These are phyloP conservation scores for Idris sp. DNA, from an alignment of 1,140 invertebrate genomes.

Conservation along the genomic window DNA sequence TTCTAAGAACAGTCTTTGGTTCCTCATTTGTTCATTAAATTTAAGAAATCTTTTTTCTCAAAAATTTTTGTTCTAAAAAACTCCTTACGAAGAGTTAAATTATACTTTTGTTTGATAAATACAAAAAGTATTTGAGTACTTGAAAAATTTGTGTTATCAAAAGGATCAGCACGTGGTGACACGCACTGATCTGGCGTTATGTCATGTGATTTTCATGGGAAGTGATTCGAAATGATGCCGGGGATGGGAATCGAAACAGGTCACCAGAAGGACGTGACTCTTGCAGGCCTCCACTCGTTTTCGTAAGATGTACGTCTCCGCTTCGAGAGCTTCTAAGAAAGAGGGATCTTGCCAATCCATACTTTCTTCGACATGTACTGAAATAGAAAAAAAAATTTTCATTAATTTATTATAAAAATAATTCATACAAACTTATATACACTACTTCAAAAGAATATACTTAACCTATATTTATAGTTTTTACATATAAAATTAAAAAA, in stretches of 20 bases:
- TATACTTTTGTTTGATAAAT: too few relatives aligned
- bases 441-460: background rate
- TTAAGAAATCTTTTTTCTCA: too few relatives aligned
- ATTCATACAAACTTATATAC: too few relatives aligned
- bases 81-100: too few relatives aligned
- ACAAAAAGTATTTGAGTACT: too few relatives aligned
- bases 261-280: constrained; percentile 79
- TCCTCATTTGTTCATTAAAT: background rate
- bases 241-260: constrained; percentile 78
- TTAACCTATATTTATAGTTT: too few relatives aligned
- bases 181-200: constrained; percentile 69
- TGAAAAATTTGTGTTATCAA: constrained; percentile 3
- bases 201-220: constrained; percentile 70
- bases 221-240: constrained; percentile 57
- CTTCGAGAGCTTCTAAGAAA: constrained; percentile 80
- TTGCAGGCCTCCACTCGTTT: constrained; percentile 80
- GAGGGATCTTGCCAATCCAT: constrained; percentile 79
- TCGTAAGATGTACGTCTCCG: constrained; percentile 79
- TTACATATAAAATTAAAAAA: too few relatives aligned
- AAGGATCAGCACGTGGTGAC: constrained; percentile 70
- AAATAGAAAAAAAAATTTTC: constrained; percentile 11
- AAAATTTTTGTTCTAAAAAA: too few relatives aligned
- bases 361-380: constrained; percentile 80
- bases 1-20: constrained; percentile 25
- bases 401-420: background rate